Percentiles rank a stretch among this genome's conserved stretches.
Evolutionary conservation across 2,113 vertebrate genomes (phyloP).

Genomic region (Coptodon bakossiorum): DNA sequence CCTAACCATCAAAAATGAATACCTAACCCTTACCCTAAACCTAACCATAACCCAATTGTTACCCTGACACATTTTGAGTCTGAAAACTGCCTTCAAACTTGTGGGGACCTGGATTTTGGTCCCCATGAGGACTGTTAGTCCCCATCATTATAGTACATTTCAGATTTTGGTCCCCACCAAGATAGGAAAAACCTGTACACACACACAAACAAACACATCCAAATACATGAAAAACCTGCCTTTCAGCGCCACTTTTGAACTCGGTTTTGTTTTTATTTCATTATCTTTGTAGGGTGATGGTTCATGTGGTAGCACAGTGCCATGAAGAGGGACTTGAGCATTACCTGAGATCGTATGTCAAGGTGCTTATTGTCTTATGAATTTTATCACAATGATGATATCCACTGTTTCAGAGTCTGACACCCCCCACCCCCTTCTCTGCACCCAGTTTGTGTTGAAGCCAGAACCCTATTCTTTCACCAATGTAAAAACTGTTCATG

Average conservation of each 20-base stretch:
- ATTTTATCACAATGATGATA: background rate
- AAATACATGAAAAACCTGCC: background rate
- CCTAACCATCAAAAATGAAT: too few species aligned
- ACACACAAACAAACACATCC: background rate
- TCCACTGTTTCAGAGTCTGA: background rate
- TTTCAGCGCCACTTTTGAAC: background rate
- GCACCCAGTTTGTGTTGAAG: slow-evolving; percentile 86
- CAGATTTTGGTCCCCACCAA: too few species aligned
- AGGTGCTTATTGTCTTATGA: slow-evolving; percentile 68
- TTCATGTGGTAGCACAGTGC: slow-evolving; percentile 96
- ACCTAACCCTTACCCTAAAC: too few species aligned
- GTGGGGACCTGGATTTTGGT: too few species aligned
- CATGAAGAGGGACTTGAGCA: slow-evolving; percentile 95
- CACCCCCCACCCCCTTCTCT: background rate
- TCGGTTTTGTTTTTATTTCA: background rate
- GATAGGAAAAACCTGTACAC: background rate
- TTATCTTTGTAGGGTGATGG: slow-evolving; percentile 83
- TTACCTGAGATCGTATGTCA: slow-evolving; percentile 92
- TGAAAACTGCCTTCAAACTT: too few species aligned
- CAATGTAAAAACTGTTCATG: slow-evolving; percentile 87
- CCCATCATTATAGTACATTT: too few species aligned
- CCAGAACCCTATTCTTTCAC: slow-evolving; percentile 79
- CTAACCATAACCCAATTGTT: too few species aligned
- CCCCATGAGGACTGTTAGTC: too few species aligned
- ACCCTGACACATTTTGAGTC: too few species aligned